Evolutionary conservation across 2,888 invertebrate genomes (phyloP), one percentile per base, ranked within the genome.

Genomic region (Athalia circularis): DNA sequence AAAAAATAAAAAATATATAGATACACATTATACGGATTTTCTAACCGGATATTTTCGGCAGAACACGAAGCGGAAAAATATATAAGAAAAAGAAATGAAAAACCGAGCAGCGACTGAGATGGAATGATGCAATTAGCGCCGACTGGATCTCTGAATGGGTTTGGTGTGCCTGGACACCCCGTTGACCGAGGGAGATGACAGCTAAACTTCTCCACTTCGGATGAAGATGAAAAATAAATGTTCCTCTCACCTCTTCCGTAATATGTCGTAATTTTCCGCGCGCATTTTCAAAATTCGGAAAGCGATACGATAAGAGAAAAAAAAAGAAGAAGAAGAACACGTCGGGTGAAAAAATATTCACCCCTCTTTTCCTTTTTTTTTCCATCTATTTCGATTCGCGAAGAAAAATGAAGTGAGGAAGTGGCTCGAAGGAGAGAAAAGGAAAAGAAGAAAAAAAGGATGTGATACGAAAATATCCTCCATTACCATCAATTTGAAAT

Each of bases 141-240:
- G 72, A 72, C 72, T 72, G 59, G 59, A 43, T 72, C 72, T 13
- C 59, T 72, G 72, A 72, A 72, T 72, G 72, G 72, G 29, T 29
- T 72, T 72, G 72, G 72, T 47, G 59, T 52, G 72, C 47, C 72
- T 48, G 72, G 72, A 59, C 72, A 59, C 57, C 59, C 47, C 72
- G 57, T 72, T 72, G 72, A 72, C 57, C 57, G 72, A 72, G 72
- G 72, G n/a, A 47, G 72, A 59, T 72, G 72, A 59, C 72, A 72
- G 72, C 59, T 72, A 29, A 29, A 29, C 29, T 47, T 47, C 59
- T 13, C 59, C 52, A 59, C 29, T 29, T 29, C 29, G 59, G 72
- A 72, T 72, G 59, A 72, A 57, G 59, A 15, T 52, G 72, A 59
- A 59, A 72, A 72, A 72, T 72, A 72, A 57, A 72, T 47, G 29